phyloP scores from a whole-genome alignment of 2,888 invertebrate genomes.

The Xestia ashworthii region DNA sequence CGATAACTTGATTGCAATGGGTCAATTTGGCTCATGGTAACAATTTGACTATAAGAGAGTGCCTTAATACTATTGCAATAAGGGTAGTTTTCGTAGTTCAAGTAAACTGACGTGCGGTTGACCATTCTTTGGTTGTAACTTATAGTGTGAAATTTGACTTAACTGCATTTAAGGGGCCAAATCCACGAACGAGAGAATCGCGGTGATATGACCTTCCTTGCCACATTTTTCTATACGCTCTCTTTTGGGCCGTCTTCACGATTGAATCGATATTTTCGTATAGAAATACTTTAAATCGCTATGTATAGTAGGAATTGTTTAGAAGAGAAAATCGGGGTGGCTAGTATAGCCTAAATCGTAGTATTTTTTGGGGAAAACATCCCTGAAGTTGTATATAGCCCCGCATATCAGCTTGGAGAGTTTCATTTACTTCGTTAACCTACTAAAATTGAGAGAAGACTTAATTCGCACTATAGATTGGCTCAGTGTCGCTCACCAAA shows the following conservation, averaged over 20 bases:
- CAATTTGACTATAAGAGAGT: not conserved
- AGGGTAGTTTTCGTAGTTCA: not conserved
- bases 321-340: not conserved
- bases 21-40: not conserved
- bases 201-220: too few relatives aligned
- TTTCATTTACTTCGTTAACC: not conserved
- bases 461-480: not conserved
- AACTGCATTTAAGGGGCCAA: too few relatives aligned
- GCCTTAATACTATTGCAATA: not conserved
- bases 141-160: not conserved
- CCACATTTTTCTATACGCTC: too few relatives aligned
- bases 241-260: too few relatives aligned
- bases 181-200: too few relatives aligned
- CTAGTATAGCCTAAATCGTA: not conserved
- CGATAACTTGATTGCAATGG: not conserved
- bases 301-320: not conserved
- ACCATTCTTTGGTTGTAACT: not conserved
- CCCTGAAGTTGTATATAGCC: not conserved
- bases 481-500: conserved; percentile 89
- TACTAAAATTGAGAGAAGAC: not conserved
- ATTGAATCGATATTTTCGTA: too few relatives aligned
- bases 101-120: not conserved
- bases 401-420: not conserved
- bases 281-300: too few relatives aligned
- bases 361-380: not conserved